Conservation (phyloP, 2,113 vertebrate species). For the Aspidoscelis tigris region DNA sequence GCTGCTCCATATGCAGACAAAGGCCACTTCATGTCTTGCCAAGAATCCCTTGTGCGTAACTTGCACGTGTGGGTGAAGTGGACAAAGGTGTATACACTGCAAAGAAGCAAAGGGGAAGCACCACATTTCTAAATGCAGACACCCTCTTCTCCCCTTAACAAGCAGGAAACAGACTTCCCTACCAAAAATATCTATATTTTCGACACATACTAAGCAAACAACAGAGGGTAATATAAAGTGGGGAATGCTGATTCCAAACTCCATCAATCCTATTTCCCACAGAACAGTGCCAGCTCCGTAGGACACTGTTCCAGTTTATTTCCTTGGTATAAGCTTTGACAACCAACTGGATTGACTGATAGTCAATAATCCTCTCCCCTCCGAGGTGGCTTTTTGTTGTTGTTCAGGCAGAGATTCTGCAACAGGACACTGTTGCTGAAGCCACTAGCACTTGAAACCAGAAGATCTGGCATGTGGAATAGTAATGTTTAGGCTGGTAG, state of each 20-base stretch:
- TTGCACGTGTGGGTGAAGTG: not conserved
- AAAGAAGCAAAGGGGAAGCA: conserved; percentile 2
- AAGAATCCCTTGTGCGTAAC: conserved; percentile 19
- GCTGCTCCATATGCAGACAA: not conserved
- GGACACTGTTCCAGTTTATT: not conserved
- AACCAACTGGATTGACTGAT: not conserved
- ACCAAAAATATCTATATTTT: not conserved
- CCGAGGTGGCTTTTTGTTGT: not conserved
- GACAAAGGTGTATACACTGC: not conserved
- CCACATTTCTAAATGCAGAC: conserved; percentile 37
- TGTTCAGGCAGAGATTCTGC: not conserved
- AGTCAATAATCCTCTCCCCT: not conserved
- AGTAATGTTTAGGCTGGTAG: not conserved
- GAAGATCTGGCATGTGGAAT: not conserved
- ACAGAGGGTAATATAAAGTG: not conserved
- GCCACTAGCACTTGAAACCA: too few species aligned
- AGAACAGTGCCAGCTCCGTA: not conserved
- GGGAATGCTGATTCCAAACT: not conserved
- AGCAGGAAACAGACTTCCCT: not conserved
- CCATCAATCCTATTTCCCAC: not conserved
- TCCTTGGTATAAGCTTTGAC: not conserved
- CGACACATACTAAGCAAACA: not conserved
- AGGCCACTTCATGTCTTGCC: conserved; percentile 19
- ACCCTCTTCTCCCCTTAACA: not conserved
- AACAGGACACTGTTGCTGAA: not conserved